Conservation (phyloP, 2,113 vertebrate species). For the Tylochromis polylepis region DNA sequence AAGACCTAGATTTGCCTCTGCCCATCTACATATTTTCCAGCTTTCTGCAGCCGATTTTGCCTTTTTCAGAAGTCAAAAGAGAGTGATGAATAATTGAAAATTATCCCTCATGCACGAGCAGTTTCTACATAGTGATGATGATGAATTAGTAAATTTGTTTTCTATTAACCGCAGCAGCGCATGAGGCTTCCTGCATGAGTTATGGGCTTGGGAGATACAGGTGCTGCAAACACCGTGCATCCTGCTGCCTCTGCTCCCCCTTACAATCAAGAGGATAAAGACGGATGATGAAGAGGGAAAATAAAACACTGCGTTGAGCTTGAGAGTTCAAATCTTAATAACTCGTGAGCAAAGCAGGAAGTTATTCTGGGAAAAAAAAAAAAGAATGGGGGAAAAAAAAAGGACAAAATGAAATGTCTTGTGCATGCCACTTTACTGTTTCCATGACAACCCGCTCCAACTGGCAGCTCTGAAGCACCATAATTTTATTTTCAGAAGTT, state of each 20-base stretch:
- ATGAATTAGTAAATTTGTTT: slow-evolving; percentile 24
- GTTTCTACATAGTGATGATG: neutral
- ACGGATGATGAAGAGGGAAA: neutral
- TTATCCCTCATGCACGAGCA: neutral
- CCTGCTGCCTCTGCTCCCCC: neutral
- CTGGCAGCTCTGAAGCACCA: slow-evolving; percentile 32
- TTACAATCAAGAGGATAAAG: slow-evolving; percentile 3
- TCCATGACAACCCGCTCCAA: slow-evolving; percentile 71
- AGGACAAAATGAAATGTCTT: slow-evolving; percentile 49
- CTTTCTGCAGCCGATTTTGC: neutral
- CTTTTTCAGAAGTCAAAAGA: neutral
- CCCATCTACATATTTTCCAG: neutral
- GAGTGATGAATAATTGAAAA: neutral
- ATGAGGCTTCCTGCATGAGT: neutral
- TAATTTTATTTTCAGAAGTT: slow-evolving; percentile 24
- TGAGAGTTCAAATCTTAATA: slow-evolving; percentile 65
- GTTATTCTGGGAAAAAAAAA: slow-evolving; percentile 39
- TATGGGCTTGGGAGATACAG: neutral
- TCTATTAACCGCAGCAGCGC: neutral
- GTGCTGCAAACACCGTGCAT: neutral
- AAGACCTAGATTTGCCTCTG: neutral
- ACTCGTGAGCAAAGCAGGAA: slow-evolving; percentile 52
- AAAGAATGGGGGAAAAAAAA: slow-evolving; percentile 10
- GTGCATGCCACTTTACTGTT: slow-evolving; percentile 68
- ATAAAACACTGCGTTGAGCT: slow-evolving; percentile 24